phyloP scores from a whole-genome alignment of 2,113 vertebrate genomes.

The Cacatua alba region DNA sequence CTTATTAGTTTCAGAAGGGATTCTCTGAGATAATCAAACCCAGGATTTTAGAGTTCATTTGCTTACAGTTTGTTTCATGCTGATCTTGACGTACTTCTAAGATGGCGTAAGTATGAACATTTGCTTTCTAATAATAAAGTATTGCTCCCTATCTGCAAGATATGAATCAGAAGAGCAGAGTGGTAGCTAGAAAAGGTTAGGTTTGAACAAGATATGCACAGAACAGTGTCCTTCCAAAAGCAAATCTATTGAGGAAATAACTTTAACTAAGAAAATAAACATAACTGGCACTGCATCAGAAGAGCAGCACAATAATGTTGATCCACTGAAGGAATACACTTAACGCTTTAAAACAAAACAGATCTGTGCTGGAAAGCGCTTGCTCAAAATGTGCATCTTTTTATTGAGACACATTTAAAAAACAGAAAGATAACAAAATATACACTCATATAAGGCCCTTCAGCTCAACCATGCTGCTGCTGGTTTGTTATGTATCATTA shows the following conservation, averaged over 20 bases:
- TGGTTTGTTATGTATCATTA: neutral
- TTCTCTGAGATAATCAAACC: slow-evolving; percentile 34
- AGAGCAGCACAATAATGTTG: neutral
- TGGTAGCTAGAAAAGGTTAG: neutral
- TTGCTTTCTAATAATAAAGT: neutral
- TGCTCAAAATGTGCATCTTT: neutral
- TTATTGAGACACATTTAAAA: neutral
- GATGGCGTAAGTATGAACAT: neutral
- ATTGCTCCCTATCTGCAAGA: neutral
- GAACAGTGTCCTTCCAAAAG: slow-evolving; percentile 4
- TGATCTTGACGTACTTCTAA: neutral
- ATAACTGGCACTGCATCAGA: slow-evolving; percentile 15
- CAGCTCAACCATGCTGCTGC: neutral
- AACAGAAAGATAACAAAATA: slow-evolving; percentile 21
- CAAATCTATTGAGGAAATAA: slow-evolving; percentile 47
- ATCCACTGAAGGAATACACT: neutral
- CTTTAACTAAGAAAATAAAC: slow-evolving; percentile 38
- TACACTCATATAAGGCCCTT: neutral
- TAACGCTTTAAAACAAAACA: slow-evolving; percentile 23
- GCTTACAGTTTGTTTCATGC: neutral
- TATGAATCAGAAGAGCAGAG: neutral
- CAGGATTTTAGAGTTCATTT: slow-evolving; percentile 25
- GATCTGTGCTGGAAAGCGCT: neutral
- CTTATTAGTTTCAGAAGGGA: slow-evolving; percentile 54
- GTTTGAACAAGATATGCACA: neutral